Evolutionary conservation across 1,140 invertebrate genomes (phyloP), one percentile per base, ranked within the genome.

Genomic region (Pissodes strobi): DNA sequence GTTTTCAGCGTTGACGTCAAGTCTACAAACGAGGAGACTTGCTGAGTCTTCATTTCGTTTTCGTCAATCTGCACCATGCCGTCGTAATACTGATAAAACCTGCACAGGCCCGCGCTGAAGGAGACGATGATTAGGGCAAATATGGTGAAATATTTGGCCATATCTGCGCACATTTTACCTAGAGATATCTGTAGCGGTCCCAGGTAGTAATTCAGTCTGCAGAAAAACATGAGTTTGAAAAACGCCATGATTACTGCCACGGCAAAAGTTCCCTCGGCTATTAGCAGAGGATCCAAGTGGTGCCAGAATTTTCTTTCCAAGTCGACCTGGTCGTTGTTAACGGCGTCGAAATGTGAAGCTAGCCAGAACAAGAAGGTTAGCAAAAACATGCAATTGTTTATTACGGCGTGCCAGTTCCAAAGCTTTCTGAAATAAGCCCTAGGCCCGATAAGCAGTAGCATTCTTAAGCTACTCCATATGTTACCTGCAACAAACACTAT

Each of bases 221-320:
- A 85, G 46, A 85, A 77, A 51, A 83, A 79, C 63, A 87, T 71
- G 2, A 88, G 70, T 67, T 81, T 80, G 49, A 84, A 80, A 64
- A 79, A 89, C 23, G 87, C 85, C 81, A 91, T 87, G 49, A 91
- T 88, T 37, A 88, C 88, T 6, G 87, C 89, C 1, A 89, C 76
- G 8, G 87, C 86, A 74, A 90, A 90, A 18, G 88, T 80, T 13
- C 87, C 87, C 76, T 91, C 89, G 6, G 86, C 85, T 4, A 91
- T 82, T 15, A 91, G 77, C 9, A 87, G 85, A 3, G 89, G 87
- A 75, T 91, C 88, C 53, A 85, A 81, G 51, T 83, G 81, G 68
- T 87, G 81, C 90, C 89, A 91, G 63, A 86, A 84, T 69, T 88
- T 86, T 34, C 88, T 77, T 68, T 86, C 82, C 64, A 84, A 66